Conservation (phyloP, 2,888 invertebrate genomes). For the Ophonus ardosiacus region DNA sequence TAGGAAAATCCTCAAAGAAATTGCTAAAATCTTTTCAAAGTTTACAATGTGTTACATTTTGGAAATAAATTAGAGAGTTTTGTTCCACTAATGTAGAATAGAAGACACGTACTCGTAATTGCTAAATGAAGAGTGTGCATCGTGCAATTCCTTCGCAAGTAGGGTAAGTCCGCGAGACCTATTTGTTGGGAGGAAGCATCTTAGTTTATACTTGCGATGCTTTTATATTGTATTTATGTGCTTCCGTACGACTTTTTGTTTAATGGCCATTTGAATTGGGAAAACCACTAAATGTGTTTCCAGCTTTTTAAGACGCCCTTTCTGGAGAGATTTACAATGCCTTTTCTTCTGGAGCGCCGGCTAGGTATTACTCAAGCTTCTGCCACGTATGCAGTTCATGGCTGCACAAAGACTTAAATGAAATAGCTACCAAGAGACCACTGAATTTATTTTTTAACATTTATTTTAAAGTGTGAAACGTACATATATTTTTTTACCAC, state of each 20-base stretch:
- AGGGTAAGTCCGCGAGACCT: background rate
- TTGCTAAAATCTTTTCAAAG: background rate
- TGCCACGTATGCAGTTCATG: conserved; percentile 59
- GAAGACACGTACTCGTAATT: background rate
- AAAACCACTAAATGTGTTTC: conserved; percentile 63
- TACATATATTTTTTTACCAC: background rate
- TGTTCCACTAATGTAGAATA: background rate
- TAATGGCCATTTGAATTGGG: conserved; percentile 62
- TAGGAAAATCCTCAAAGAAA: too few species aligned
- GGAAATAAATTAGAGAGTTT: background rate
- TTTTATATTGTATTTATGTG: conserved; percentile 61
- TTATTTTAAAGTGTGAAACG: conserved; percentile 11
- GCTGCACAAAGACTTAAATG: conserved; percentile 44
- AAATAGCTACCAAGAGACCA: conserved; percentile 29
- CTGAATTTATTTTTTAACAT: conserved; percentile 45
- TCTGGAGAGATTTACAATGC: conserved; percentile 57
- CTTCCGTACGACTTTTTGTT: conserved; percentile 60
- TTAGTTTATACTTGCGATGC: conserved; percentile 33
- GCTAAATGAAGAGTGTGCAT: background rate
- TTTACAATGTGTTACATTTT: background rate
- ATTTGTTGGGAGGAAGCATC: conserved; percentile 12
- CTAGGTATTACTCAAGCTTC: conserved; percentile 48
- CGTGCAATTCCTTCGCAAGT: background rate
- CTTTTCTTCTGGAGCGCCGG: conserved; percentile 33
- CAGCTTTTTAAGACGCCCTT: conserved; percentile 62